Evolutionary conservation across 1,140 invertebrate genomes (phyloP), one percentile per base, ranked within the genome.

Genomic region (Atta texana): DNA sequence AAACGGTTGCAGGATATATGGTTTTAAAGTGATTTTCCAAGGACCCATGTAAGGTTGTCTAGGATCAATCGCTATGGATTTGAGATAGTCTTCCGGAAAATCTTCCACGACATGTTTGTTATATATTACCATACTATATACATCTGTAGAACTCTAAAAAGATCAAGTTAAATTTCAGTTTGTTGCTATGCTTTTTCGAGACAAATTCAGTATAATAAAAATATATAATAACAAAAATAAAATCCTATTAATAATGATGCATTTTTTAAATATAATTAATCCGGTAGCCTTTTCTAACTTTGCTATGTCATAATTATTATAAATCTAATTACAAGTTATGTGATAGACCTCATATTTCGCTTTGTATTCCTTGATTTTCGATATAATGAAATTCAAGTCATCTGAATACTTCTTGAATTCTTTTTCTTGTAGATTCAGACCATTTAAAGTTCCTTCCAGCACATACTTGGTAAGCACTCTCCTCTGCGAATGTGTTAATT

Each of bases 391-490:
- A 0, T 93, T 85, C 4, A 94, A 14, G 8, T 82, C 53, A 1
- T 92, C 88, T 95, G 49, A 1, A 96, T 93, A 84, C 95, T 95
- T 61, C 84, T 89, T 10, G 91, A 93, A 85, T 0, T 95, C 91
- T 51, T 92, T 91, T 49, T 93, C 93, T 8, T 90, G 88, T 3
- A 97, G 89, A 2, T 96, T 95, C 18, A 98, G 93, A 0, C 98
- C 98, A 95, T 98, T 98, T 7, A 98, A 95, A 92, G 96, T 97
- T 31, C 97, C 98, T 96, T 99, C 98, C 3, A 98, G 92, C 64
- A 97, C 91, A 94, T 97, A 98, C 94, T 98, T 98, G 61, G 97
- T 95, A 21, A 98, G 93, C 44, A 99, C 92, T 88, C 97, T 96
- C 69, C 96, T 95, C 94, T 98, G 96, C 93, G 97, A 96, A 87